Evolutionary conservation across 2,113 vertebrate species (phyloP), one percentile per base, ranked within the genome.

Genomic region (Cygnus buccinator): DNA sequence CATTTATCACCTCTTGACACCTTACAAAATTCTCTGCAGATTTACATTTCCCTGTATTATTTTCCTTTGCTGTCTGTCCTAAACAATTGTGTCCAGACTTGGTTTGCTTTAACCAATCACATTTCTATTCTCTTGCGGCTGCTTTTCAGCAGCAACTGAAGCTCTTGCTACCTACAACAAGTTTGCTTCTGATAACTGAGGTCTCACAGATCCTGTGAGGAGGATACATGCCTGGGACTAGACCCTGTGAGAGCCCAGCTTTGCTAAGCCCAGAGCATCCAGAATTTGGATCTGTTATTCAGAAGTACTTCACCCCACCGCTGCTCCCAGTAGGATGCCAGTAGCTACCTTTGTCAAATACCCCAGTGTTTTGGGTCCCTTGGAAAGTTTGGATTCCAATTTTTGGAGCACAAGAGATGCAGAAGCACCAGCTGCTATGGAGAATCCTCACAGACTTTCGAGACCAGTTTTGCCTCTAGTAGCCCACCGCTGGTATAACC

Each of bases 161-260:
- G 25, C n/a, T 58, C 31, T 81, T 21, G 2, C 46, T 84, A 62
- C 58, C 52, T 73, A 54, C 9, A 23, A 50, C 12, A 63, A 48
- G 61, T 71, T 89, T 72, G 72, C 61, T 89, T 46, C 57, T 78
- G 73, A 52, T 10, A 46, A 29, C 43, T 78, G 80, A 81, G 65
- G 72, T 68, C 28, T 62, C 3, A 1, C 55, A 89, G 78, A 54
- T 59, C 55, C 68, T 37, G 9, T 0, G 5, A 59, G 78, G 11
- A 12, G 4, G 11, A 44, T 19, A 22, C 21, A n/a, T 16, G 10
- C 0, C 0, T 73, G 28, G 0, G 2, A 48, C 52, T 1, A 2
- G 61, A 25, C 16, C 68, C 67, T 6, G 28, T 33, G 26, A 66
- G 6, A 21, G 29, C 37, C 33, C 37, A 65, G 14, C 21, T 81